Conservation (phyloP, 2,113 vertebrate genomes). For the Heliornis fulica region DNA sequence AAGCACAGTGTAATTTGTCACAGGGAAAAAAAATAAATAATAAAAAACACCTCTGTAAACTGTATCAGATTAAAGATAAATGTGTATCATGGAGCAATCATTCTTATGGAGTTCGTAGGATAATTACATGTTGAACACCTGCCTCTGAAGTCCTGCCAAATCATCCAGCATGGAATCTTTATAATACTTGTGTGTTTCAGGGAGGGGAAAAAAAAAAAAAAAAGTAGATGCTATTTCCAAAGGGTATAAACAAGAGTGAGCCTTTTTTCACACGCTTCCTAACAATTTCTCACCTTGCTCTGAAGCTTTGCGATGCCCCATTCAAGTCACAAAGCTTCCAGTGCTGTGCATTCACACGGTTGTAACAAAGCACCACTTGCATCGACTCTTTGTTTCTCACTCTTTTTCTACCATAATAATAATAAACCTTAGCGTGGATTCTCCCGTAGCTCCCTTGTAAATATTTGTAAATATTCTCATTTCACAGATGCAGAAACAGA, state of each 20-base stretch:
- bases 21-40: not conserved
- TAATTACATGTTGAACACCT: conserved; percentile 70
- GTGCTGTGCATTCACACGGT: not conserved
- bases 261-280: not conserved
- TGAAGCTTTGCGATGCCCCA: not conserved
- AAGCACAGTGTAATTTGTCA: conserved; percentile 79
- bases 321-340: not conserved
- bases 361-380: not conserved
- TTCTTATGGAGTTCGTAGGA: conserved; percentile 34
- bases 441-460: not conserved
- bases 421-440: not conserved
- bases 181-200: not conserved
- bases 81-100: conserved; percentile 55
- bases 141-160: conserved; percentile 62
- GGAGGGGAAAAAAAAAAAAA: not conserved
- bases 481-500: not conserved
- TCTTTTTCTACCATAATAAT: not conserved
- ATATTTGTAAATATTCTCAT: not conserved
- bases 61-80: conserved; percentile 74
- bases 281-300: not conserved
- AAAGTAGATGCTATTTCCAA: not conserved
- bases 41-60: conserved; percentile 52
- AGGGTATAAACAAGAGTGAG: not conserved
- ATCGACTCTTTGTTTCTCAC: not conserved
- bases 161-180: conserved; percentile 22